Evolutionary conservation across 2,888 invertebrate genomes (phyloP).

Genomic region (Timema podura): DNA sequence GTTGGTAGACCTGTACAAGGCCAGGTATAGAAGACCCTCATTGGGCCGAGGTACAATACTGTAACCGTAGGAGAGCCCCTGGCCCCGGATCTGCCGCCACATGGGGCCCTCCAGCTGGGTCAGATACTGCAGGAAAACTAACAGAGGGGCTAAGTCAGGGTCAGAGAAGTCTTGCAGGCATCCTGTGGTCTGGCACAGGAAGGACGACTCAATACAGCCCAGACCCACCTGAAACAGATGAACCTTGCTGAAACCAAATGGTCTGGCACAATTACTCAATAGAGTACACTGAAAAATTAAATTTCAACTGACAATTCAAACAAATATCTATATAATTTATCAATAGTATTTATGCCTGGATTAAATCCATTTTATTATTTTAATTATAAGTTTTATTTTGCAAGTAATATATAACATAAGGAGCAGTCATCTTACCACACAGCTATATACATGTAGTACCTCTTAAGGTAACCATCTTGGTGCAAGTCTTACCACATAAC

Average conservation of each 20-base stretch:
- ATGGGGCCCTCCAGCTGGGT: constrained; percentile 85
- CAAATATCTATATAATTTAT: no score
- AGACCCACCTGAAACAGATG: constrained; percentile 54
- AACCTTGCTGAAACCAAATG: no score
- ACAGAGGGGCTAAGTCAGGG: constrained; percentile 66
- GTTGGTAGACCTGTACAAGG: constrained; percentile 73
- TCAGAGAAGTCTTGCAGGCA: constrained; percentile 60
- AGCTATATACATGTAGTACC: no score
- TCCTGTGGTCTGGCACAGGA: constrained; percentile 62
- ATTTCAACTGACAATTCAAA: neutral
- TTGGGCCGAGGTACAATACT: constrained; percentile 50
- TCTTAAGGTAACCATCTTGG: no score
- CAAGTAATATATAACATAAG: no score
- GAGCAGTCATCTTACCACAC: no score
- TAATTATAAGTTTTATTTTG: no score
- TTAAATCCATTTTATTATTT: no score
- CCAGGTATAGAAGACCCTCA: constrained; percentile 68
- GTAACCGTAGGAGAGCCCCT: constrained; percentile 80
- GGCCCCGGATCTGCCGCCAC: constrained; percentile 83
- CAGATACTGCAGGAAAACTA: constrained; percentile 80
- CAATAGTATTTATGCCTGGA: no score
- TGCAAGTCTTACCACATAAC: no score
- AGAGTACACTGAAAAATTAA: neutral
- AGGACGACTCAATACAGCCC: constrained; percentile 77
- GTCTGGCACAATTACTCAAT: neutral